Base-by-base conservation (phyloP, 2,113 vertebrate species). In the Eubucco bourcierii region DNA sequence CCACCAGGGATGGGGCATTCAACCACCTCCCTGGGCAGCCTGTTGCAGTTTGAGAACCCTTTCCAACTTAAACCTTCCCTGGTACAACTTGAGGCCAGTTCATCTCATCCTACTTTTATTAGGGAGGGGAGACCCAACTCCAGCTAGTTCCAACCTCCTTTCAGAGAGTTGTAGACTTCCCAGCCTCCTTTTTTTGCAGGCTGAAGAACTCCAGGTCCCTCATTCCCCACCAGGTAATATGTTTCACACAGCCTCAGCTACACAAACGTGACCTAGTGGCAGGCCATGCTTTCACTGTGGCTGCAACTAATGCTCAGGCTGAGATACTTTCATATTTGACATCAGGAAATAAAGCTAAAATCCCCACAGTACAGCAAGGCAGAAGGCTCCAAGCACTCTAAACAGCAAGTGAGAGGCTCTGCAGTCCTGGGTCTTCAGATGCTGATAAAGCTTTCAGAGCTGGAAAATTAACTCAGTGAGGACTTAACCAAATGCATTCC, bases 201-300 rank as follows among this genome's bases (percentile, higher is more conserved):
- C 20, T 47, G 20, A 47, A 47, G 8, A 20, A 47, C 19, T 10
- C 47, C 47, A 21, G 18, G 47, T 21, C 47, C 20, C 47, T 21
- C 47, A 47, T 47, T 21, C 41, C 47, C 7, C 47, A 9, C 46
- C 46, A 19, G 19, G 46, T 47, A 31, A 41, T 58, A 24, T 7
- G 1, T n/a, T 39, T 28, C 37, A 23, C 0, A 0, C 2, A 1
- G 41, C 28, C 44, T 23, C 66, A 64, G 28, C 47, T 25, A 23
- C 1, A 56, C 29, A 52, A 84, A 55, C 24, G 13, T 19, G 33
- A 7, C 18, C 37, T 12, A 20, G 10, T 12, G 56, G 76, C 31
- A 64, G 46, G 31, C 2, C 33, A 28, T 7, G 9, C 15, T 27
- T 15, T 24, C 24, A 13, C 4, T 15, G 47, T 53, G 12, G 55